A percentile compares a stretch with the other conserved stretches of the same genome.
Conservation (phyloP, 2,888 invertebrate species). For the Tenthredo amoena region DNA sequence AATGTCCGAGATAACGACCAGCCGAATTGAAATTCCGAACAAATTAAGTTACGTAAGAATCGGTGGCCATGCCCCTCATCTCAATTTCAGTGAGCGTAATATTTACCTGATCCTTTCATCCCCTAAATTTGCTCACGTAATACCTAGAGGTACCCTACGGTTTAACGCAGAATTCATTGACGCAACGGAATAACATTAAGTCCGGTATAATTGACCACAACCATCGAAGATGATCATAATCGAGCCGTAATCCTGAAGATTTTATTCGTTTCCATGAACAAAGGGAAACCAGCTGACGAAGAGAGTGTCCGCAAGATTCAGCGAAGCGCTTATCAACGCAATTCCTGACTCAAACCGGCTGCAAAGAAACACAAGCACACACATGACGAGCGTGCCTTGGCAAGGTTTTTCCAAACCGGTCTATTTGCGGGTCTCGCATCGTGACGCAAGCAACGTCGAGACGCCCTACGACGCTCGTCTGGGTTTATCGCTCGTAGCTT, state of each 20-base stretch:
- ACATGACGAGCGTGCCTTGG: conserved; percentile 36
- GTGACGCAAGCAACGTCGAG: conserved; percentile 45
- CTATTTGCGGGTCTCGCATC: conserved; percentile 47
- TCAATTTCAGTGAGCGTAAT: background rate
- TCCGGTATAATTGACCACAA: background rate
- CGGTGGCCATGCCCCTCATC: background rate
- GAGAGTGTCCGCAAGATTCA: conserved; percentile 1
- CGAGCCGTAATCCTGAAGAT: background rate
- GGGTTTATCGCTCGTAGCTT: conserved; percentile 2
- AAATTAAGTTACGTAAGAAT: background rate
- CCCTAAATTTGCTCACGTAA: background rate
- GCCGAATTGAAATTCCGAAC: background rate
- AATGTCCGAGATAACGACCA: background rate
- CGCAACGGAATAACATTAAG: background rate
- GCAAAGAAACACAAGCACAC: conserved; percentile 22
- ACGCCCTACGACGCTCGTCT: conserved; percentile 26
- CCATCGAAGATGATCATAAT: background rate
- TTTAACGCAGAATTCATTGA: background rate
- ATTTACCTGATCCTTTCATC: background rate
- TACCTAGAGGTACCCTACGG: background rate
- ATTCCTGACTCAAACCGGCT: conserved; percentile 27
- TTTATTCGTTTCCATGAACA: conserved; percentile 17
- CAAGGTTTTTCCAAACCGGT: conserved; percentile 53
- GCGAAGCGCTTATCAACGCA: conserved; percentile 48
- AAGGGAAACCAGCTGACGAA: conserved; percentile 23